Evolutionary conservation across 2,797 vertebrate genomes (phyloP).

Genomic region (Lacerta bilineata): DNA sequence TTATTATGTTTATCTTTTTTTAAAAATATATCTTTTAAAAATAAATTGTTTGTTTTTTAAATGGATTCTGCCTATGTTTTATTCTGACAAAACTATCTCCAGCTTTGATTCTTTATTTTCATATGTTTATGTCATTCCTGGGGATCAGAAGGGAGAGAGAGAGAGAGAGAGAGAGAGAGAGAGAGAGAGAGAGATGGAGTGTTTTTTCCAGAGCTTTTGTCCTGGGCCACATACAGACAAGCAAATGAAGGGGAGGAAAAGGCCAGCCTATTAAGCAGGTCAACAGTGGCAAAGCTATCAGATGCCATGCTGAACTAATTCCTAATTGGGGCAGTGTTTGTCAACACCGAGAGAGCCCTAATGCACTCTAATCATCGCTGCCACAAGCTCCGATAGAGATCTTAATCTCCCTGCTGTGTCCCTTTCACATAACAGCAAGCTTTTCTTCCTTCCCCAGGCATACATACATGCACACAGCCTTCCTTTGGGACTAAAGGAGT

Average conservation of each 20-base stretch:
- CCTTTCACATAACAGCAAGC: slow-evolving; percentile 48
- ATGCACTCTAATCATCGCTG: slow-evolving; percentile 76
- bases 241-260: slow-evolving; percentile 26
- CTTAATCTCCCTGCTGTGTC: slow-evolving; percentile 74
- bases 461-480: slow-evolving; percentile 13
- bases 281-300: slow-evolving; percentile 72
- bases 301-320: slow-evolving; percentile 81
- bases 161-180: neutral
- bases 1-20: too few relatives aligned
- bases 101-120: neutral
- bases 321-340: slow-evolving; percentile 84
- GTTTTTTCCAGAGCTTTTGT: slow-evolving; percentile 42
- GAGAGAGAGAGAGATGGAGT: neutral
- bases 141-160: neutral
- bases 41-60: too few relatives aligned
- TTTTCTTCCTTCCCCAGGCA: slow-evolving; percentile 39
- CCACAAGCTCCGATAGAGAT: slow-evolving; percentile 78
- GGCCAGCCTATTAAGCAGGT: slow-evolving; percentile 70
- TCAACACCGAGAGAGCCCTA: slow-evolving; percentile 76
- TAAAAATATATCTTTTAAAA: too few relatives aligned
- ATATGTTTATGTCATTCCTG: neutral
- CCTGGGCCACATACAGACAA: slow-evolving; percentile 54
- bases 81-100: neutral
- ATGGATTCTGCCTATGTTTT: neutral
- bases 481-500: slow-evolving; percentile 31